Base-by-base conservation (phyloP, 1,140 invertebrate genomes). In the Nixonia krombeini region DNA sequence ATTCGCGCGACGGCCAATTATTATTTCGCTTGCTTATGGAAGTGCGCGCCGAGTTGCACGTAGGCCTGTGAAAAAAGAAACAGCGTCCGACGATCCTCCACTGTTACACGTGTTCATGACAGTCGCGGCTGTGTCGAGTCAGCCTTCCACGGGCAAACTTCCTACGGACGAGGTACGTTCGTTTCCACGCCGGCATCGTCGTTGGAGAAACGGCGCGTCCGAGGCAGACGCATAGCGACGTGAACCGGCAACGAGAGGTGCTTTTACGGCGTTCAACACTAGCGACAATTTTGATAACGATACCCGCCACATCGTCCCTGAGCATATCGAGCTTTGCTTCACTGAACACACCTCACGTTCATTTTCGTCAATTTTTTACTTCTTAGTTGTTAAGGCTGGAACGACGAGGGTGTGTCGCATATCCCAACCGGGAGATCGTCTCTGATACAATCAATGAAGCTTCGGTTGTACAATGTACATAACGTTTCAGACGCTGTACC, bases 371-470 rank as follows among this genome's bases (percentile, higher is more conserved):
- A 17, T 1, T 40, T 35, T 40, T n/a, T 33, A n/a, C 9, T 31
- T 42, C 50, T 55, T 37, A 59, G 31, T 59, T 55, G 4, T 50
- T n/a, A 53, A 28, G 9, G 7, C 45, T 58, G 52, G n/a, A n/a
- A 12, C 7, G 15, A 28, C 58, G 49, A 44, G 44, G 16, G 17
- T 49, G 23, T 44, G 58, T 25, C 41, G 38, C 53, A 17, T 50
- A 50, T 55, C 8, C 45, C 50, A 40, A 55, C 13, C 38, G 31
- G 53, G 12, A 58, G 8, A 47, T 26, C 55, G 53, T 38, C 47
- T 58, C 71, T 70, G 59, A 76, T 79, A 80, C 79, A 83, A 83
- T 79, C 75, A 82, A 75, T 74, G 76, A 77, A 83, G 81, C 81
- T 84, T 83, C 70, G 73, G 76, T 82, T n/a, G n/a, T 84, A 84